phyloP scores from a whole-genome alignment of 1,140 invertebrate genomes.

The Sitobion miscanthi region DNA sequence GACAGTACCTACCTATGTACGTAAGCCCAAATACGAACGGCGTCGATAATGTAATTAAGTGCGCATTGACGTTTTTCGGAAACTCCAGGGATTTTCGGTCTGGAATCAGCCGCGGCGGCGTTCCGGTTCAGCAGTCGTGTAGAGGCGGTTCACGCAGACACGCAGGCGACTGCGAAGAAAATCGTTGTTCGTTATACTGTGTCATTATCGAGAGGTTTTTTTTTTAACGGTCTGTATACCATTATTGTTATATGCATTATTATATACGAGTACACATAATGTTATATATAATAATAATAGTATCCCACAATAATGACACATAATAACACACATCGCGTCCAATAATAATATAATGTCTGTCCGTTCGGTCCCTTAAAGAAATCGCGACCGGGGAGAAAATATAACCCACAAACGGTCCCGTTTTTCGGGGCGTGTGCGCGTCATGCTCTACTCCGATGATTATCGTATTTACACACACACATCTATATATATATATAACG shows the following conservation, averaged over 20 bases:
- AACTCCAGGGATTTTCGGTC: neutral
- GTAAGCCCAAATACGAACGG: neutral
- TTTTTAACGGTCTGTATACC: neutral
- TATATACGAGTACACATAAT: neutral
- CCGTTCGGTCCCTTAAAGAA: neutral
- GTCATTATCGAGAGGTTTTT: neutral
- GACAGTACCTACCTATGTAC: neutral
- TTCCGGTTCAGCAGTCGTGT: neutral
- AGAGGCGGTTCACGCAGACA: neutral
- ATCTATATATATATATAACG: neutral
- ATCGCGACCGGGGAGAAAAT: neutral
- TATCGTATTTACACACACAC: neutral
- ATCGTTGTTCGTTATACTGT: neutral
- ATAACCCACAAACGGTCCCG: neutral
- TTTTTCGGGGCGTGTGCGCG: neutral
- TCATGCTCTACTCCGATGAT: neutral
- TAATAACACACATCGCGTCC: neutral
- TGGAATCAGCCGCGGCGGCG: neutral
- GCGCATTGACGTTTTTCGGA: neutral
- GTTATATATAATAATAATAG: neutral
- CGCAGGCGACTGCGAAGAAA: neutral
- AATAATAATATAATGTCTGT: neutral
- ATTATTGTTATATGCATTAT: neutral
- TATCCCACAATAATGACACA: neutral
- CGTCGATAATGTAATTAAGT: neutral